These are phyloP conservation scores for Epistrophe grossulariae DNA, from an alignment of 2,888 invertebrate genomes.

Conservation along the genomic window DNA sequence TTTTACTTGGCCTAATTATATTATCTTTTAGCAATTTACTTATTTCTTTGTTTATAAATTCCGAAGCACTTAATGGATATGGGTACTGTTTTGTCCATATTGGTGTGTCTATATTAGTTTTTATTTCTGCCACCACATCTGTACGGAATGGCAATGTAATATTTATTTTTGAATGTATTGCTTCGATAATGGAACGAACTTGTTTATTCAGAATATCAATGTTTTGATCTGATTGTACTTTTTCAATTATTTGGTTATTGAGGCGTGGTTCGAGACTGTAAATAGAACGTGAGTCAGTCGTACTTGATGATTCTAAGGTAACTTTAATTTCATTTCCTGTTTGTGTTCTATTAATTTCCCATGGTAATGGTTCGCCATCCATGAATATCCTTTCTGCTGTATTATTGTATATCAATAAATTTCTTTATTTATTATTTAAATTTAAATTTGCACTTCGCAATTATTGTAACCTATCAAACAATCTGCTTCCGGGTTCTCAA, in stretches of 20 bases:
- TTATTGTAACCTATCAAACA: too few relatives aligned
- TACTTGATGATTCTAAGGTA: constrained; percentile 31
- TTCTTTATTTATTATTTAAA: too few relatives aligned
- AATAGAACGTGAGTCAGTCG: constrained; percentile 25
- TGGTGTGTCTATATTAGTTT: constrained; percentile 34
- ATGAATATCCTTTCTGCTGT: too few relatives aligned
- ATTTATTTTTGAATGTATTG: constrained; percentile 28
- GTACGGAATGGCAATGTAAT: constrained; percentile 35
- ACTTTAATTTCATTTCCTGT: constrained; percentile 20
- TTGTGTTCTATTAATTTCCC: constrained; percentile 7
- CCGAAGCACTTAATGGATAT: constrained; percentile 35
- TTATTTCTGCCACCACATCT: constrained; percentile 25
- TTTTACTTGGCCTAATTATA: constrained; percentile 34
- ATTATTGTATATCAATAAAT: too few relatives aligned
- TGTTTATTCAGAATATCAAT: constrained; percentile 30
- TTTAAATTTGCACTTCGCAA: too few relatives aligned
- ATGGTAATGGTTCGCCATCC: too few relatives aligned
- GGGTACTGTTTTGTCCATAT: constrained; percentile 47
- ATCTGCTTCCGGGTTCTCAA: too few relatives aligned
- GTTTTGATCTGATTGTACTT: constrained; percentile 31
- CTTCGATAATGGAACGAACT: constrained; percentile 16
- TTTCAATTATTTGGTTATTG: constrained; percentile 24
- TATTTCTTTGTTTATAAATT: constrained; percentile 45
- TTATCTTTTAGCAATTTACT: constrained; percentile 22
- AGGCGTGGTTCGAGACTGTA: constrained; percentile 22